Evolutionary conservation across 2,888 invertebrate species (phyloP), one percentile per base, ranked within the genome.

Genomic region (Pachycephus smyrnensis): DNA sequence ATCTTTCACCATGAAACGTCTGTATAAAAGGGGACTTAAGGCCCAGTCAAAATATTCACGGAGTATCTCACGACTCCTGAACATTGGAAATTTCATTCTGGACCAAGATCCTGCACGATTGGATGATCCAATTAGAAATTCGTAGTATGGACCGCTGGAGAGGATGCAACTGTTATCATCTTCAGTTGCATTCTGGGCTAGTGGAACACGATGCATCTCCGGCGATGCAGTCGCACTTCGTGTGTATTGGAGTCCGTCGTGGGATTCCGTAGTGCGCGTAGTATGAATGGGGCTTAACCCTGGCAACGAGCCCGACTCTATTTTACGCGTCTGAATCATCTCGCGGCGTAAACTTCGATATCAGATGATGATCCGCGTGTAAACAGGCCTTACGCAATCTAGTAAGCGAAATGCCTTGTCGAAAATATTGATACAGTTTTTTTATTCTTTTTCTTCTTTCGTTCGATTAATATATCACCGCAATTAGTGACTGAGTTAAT

Each of bases 291-390:
- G 77, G 73, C 77, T 73, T 23, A 73, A 76, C 55, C 75, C 78
- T 86, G 86, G 85, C 86, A 74, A 73, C 35, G 37, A 76, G 82
- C 86, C 86, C 79, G 73, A 74, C 32, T 75, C 68, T 86, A 86
- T 86, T 86, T 86, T 82, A 73, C 76, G 79, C 82, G 78, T 76
- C 69, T 84, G 86, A 86, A 82, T 86, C 86, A 86, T 81, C 77
- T 77, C 33, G 75, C 71, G 12, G 6, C 71, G 71, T 71, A 71
- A 71, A 31, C 31, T 15, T 71, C 71, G 71, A 71, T 71, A 33
- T 55, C 23, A 23, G 23, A 55, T 23, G 9, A 23, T 23, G 55
- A 55, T 55, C 23, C 55, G 71, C 3, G 71, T 33, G 71, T 71
- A 71, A 71, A 71, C 71, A 71, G 23, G 31, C 32, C 71, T n/a